phyloP scores from a whole-genome alignment of 2,113 vertebrate genomes.

The Entosphenus tridentatus region DNA sequence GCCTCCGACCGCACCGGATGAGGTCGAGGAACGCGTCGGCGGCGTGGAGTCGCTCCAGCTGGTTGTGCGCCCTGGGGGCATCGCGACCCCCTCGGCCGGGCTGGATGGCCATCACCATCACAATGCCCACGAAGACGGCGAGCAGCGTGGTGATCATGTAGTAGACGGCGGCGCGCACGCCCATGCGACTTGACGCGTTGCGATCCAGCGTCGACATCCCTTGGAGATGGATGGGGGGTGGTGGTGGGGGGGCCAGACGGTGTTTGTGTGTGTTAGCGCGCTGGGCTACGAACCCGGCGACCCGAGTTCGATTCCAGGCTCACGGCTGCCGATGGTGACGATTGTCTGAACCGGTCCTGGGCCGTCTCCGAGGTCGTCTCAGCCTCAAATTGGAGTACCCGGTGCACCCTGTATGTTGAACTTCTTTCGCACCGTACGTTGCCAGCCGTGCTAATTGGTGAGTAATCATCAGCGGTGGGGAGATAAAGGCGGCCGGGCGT shows the following conservation, averaged over 20 bases:
- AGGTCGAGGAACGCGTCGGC: conserved; percentile 80
- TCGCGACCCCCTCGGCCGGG: conserved; percentile 69
- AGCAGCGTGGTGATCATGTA: conserved; percentile 82
- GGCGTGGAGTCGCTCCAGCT: conserved; percentile 51
- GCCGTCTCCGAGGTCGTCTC: no score
- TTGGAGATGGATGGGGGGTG: conserved; percentile 14
- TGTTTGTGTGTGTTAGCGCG: no score
- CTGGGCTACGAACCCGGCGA: no score
- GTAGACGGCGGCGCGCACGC: conserved; percentile 52
- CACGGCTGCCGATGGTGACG: no score
- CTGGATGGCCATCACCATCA: conserved; percentile 58
- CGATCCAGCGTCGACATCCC: conserved; percentile 81
- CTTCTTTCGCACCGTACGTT: no score
- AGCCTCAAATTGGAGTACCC: no score
- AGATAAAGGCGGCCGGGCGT: no score
- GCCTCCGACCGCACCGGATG: conserved; percentile 35
- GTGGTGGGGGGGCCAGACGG: background rate
- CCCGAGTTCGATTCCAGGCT: no score
- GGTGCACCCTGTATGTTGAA: no score
- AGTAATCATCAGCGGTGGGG: no score
- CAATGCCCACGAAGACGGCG: conserved; percentile 76
- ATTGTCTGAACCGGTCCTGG: no score
- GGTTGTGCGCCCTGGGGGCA: conserved; percentile 30
- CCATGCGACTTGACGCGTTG: conserved; percentile 75
- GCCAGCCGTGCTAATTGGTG: no score